Evolutionary conservation across 2,888 invertebrate genomes (phyloP), one percentile per base, ranked within the genome.

Genomic region (Dicyrtomina minuta): DNA sequence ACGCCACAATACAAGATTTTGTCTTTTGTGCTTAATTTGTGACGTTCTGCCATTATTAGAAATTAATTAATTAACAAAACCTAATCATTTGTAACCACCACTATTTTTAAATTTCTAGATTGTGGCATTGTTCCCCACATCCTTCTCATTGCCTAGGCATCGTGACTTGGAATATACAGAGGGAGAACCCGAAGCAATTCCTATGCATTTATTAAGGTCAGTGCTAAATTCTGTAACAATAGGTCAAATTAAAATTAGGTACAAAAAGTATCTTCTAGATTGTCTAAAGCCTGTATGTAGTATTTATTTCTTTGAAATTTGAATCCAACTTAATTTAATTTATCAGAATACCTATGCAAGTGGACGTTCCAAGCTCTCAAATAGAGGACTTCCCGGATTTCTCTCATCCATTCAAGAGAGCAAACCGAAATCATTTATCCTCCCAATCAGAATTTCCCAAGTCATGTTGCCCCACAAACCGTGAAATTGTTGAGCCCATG

Each of bases 381-480:
- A 46, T 72, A 15, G 70, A 72, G 20, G 71, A 72, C 13, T 27
- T 70, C 12, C 44, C 61, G 13, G 66, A 66, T 17, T 33, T 59
- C 22, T 55, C 66, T 13, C 15, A 22, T 2, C 43, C 56, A 0
- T 8, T 24, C 12, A 67, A 67, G 33, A 13, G 67, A 39, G 17
- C 56, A 26, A 49, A 27, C 24, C 22, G 56, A 39, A 49, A 68
- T 39, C 68, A 68, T 41, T 24, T 46, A 6, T 27, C 64, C 12
- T 62, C 68, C 51, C 33, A 3, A 3, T 62, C 74, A 24, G 73
- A 71, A 39, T 60, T 53, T 2, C 61, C 74, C 5, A 69, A 73
- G n/a, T 74, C 78, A 1, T 93, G 93, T 83, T 93, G 93, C 82
- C 93, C 92, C 51, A 88, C 90, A 33, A 86, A 89, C 61, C 84